These are phyloP conservation scores for Apodemus sylvaticus DNA, from an alignment of 2,113 vertebrate genomes.

Conservation along the genomic window DNA sequence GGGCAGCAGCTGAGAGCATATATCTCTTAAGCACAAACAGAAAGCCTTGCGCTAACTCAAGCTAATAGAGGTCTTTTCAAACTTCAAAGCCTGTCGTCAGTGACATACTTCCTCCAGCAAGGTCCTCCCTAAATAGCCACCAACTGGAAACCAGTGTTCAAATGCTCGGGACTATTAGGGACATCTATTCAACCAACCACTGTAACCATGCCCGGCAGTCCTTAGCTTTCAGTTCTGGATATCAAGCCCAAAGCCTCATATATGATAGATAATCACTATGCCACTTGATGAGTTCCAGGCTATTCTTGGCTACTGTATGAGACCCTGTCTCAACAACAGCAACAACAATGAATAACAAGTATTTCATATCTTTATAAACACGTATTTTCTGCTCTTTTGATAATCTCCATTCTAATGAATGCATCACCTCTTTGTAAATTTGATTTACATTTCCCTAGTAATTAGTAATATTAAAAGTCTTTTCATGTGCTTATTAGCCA, in stretches of 20 bases:
- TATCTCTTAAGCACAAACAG: background rate
- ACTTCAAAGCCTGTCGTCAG: background rate
- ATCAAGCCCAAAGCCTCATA: background rate
- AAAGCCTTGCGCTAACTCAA: background rate
- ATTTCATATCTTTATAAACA: background rate
- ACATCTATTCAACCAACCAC: background rate
- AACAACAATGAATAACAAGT: background rate
- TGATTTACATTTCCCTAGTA: background rate
- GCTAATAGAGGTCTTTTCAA: background rate
- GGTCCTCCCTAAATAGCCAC: background rate
- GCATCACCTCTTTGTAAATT: background rate
- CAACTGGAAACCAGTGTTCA: background rate
- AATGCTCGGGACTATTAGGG: background rate
- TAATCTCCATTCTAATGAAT: background rate
- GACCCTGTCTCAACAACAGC: background rate
- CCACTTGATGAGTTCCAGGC: background rate
- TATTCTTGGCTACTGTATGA: background rate
- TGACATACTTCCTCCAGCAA: background rate
- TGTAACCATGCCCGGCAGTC: background rate
- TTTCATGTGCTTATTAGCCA: background rate
- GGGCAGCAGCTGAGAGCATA: background rate
- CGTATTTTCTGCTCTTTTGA: background rate
- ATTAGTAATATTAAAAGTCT: background rate
- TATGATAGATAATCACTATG: background rate
- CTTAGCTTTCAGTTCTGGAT: background rate